Percentiles rank a stretch among this genome's conserved stretches.
phyloP scores from a whole-genome alignment of 2,113 vertebrate species.

The Hippocampus barbouri region DNA sequence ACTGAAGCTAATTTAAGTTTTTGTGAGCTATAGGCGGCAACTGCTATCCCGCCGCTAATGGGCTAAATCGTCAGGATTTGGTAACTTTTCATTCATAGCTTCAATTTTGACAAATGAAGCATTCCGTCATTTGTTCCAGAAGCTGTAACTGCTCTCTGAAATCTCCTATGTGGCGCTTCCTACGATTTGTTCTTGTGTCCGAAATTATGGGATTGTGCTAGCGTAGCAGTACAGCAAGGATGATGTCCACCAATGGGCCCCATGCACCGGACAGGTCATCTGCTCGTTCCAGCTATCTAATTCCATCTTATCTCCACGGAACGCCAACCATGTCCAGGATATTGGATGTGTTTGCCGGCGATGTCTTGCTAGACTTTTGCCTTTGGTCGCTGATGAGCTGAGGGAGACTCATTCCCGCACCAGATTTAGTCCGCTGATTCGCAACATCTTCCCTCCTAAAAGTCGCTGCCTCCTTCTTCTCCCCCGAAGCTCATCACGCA shows the following conservation, averaged over 20 bases:
- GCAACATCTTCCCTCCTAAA: constrained; percentile 24
- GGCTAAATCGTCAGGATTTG: too few species aligned
- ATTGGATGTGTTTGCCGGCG: constrained; percentile 60
- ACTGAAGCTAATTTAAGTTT: not conserved
- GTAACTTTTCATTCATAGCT: too few species aligned
- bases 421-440: constrained; percentile 56
- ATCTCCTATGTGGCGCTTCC: not conserved
- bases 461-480: constrained; percentile 11
- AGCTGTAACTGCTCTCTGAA: not conserved
- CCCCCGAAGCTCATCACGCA: constrained; percentile 15
- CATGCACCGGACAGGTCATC: constrained; percentile 41
- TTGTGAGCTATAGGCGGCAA: not conserved
- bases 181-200: not conserved
- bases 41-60: not conserved
- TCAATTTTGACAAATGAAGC: too few species aligned
- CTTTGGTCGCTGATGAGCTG: constrained; percentile 61
- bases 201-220: not conserved
- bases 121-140: too few species aligned
- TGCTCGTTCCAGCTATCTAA: constrained; percentile 43
- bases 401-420: constrained; percentile 52
- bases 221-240: not conserved
- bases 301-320: constrained; percentile 57
- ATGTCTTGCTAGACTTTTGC: constrained; percentile 55
- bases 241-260: not conserved
- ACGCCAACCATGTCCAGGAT: constrained; percentile 46